Percentiles rank a stretch among this genome's conserved stretches.
These are phyloP conservation scores for Batillaria attramentaria DNA, from an alignment of 1,140 invertebrate genomes.

Conservation along the genomic window DNA sequence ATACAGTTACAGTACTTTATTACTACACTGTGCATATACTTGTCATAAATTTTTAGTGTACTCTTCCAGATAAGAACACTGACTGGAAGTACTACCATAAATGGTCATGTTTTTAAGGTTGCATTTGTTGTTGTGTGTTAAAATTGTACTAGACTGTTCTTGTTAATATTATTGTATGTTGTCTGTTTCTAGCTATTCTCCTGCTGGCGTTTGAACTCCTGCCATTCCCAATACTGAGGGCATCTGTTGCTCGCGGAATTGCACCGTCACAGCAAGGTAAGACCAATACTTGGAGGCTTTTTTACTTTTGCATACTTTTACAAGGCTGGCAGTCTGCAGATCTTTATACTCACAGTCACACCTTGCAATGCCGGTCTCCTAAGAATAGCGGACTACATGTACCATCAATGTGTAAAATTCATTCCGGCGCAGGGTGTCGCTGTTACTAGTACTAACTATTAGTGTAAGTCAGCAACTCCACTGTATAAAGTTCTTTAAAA, in stretches of 20 bases:
- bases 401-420: too few relatives aligned
- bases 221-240: slow-evolving; percentile 67
- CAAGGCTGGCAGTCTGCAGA: too few relatives aligned
- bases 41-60: not conserved
- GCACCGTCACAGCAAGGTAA: slow-evolving; percentile 63
- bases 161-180: not conserved
- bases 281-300: too few relatives aligned
- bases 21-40: not conserved
- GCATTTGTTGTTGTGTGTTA: too few relatives aligned
- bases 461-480: too few relatives aligned
- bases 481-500: too few relatives aligned
- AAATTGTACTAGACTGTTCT: not conserved
- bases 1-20: not conserved
- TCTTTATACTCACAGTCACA: too few relatives aligned
- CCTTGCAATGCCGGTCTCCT: too few relatives aligned
- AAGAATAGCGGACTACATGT: too few relatives aligned
- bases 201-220: slow-evolving; percentile 61
- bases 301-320: too few relatives aligned
- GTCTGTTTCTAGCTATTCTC: slow-evolving; percentile 51
- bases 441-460: too few relatives aligned
- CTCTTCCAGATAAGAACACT: not conserved
- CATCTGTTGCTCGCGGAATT: slow-evolving; percentile 62
- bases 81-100: not conserved
- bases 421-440: too few relatives aligned
- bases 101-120: not conserved